A percentile compares a stretch with the other conserved stretches of the same genome.
These are phyloP conservation scores for Dyspetes luteomarginatus DNA, from an alignment of 2,888 invertebrate genomes.

Conservation along the genomic window DNA sequence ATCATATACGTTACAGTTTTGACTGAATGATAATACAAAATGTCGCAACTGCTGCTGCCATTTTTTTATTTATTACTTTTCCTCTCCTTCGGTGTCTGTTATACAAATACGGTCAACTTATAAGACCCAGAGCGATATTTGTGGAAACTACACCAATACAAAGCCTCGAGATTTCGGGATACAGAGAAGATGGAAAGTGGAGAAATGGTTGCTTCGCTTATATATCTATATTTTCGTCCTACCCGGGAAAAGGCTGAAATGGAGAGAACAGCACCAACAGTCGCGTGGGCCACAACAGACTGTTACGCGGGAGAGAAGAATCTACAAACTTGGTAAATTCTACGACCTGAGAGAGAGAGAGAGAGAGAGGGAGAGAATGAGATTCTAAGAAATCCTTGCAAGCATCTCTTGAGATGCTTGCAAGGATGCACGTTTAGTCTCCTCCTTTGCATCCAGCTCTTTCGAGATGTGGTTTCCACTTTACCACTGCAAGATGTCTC, in stretches of 20 bases:
- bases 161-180: neutral
- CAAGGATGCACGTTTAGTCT: neutral
- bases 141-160: slow-evolving; percentile 52
- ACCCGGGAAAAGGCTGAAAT: neutral
- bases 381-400: slow-evolving; percentile 26
- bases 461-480: slow-evolving; percentile 45
- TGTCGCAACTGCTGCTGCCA: slow-evolving; percentile 38
- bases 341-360: neutral
- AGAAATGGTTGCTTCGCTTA: slow-evolving; percentile 33
- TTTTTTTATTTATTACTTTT: slow-evolving; percentile 15
- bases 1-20: too few species aligned
- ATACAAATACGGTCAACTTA: slow-evolving; percentile 70
- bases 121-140: slow-evolving; percentile 62
- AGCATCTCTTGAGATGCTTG: slow-evolving; percentile 26
- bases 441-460: slow-evolving; percentile 6
- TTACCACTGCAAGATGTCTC: neutral
- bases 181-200: slow-evolving; percentile 15
- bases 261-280: slow-evolving; percentile 26
- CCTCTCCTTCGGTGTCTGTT: slow-evolving; percentile 31
- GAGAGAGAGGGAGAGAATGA: neutral
- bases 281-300: slow-evolving; percentile 48
- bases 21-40: slow-evolving; percentile 7
- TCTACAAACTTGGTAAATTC: slow-evolving; percentile 57
- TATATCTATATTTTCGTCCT: too few species aligned
- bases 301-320: slow-evolving; percentile 32